Evolutionary conservation across 2,113 vertebrate genomes (phyloP).

Genomic region (Clarias gariepinus): DNA sequence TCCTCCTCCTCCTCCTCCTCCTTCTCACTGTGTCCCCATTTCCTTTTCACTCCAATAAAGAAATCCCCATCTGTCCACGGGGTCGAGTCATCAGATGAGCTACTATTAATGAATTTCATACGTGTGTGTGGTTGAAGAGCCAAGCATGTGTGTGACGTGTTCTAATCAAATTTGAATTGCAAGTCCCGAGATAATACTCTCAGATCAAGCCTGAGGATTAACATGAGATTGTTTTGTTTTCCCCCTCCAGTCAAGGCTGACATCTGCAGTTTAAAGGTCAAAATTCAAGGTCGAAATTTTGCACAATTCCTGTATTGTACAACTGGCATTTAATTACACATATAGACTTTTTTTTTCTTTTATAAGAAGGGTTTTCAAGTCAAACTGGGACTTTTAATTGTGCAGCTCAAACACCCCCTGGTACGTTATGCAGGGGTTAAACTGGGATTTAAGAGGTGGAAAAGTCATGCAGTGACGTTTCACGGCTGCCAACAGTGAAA

Average conservation of each 20-base stretch:
- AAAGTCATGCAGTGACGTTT: neutral
- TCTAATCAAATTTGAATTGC: slow-evolving; percentile 47
- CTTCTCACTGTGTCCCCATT: slow-evolving; percentile 50
- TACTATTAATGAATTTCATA: slow-evolving; percentile 34
- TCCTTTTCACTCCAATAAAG: slow-evolving; percentile 55
- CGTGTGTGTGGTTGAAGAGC: slow-evolving; percentile 8
- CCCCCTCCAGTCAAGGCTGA: slow-evolving; percentile 1
- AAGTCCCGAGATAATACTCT: slow-evolving; percentile 51
- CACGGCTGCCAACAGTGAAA: neutral
- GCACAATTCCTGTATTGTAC: neutral
- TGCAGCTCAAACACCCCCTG: too few relatives aligned
- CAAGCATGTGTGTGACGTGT: slow-evolving; percentile 36
- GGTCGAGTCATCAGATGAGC: slow-evolving; percentile 57
- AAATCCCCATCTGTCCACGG: slow-evolving; percentile 50
- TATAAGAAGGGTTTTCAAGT: too few relatives aligned
- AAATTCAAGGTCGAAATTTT: slow-evolving; percentile 1
- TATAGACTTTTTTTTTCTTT: too few relatives aligned
- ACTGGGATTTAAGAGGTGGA: neutral
- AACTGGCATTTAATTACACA: neutral
- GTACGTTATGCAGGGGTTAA: neutral
- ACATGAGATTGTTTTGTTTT: slow-evolving; percentile 24
- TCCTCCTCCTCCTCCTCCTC: slow-evolving; percentile 50
- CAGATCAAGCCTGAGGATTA: slow-evolving; percentile 36
- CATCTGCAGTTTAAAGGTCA: slow-evolving; percentile 34
- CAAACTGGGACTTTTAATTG: too few relatives aligned